Evolutionary conservation across 2,797 vertebrate species (phyloP), one percentile per base, ranked within the genome.

Genomic region (Siniperca scherzeri): DNA sequence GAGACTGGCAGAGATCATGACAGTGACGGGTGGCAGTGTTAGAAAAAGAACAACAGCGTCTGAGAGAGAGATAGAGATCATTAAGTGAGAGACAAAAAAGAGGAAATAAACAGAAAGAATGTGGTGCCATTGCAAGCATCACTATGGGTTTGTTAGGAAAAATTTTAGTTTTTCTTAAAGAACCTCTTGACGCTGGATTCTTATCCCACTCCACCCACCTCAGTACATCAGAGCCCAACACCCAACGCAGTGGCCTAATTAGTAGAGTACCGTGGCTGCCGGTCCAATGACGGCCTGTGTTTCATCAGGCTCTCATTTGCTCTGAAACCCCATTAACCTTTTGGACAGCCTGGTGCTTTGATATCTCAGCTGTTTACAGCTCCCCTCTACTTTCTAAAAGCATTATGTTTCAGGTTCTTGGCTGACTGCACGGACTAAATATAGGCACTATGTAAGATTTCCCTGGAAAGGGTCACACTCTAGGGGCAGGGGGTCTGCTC

Each of bases 291-390:
- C 79, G 80, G 50, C 75, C 82, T 12, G 70, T 66, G 88, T 92
- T 92, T 91, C 84, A 91, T 93, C 90, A 77, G 59, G 42, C 62
- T 74, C 88, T 80, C 77, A 56, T 91, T 82, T 78, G 84, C 88
- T 74, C 82, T 79, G 56, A 91, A 92, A 92, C 89, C 88, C 84
- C 73, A 93, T 94, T 93, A 94, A 95, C 92, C 94, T 94, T 92
- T 91, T 79, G 73, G 81, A 76, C 77, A 56, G 61, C 25, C 87
- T 46, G 79, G 62, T 56, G 85, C 91, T 92, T 90, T 88, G 91
- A 93, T 89, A 92, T 88, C 90, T 87, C 90, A 91, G 90, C 89
- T 91, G 91, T 93, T 93, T 91, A 90, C 87, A 83, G 87, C 88
- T 80, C 69, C 40, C 70, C 17, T 67, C 81, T 36, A 59, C 86